Base-by-base conservation (phyloP, 2,797 vertebrate species). In the Poecilia wingei region DNA sequence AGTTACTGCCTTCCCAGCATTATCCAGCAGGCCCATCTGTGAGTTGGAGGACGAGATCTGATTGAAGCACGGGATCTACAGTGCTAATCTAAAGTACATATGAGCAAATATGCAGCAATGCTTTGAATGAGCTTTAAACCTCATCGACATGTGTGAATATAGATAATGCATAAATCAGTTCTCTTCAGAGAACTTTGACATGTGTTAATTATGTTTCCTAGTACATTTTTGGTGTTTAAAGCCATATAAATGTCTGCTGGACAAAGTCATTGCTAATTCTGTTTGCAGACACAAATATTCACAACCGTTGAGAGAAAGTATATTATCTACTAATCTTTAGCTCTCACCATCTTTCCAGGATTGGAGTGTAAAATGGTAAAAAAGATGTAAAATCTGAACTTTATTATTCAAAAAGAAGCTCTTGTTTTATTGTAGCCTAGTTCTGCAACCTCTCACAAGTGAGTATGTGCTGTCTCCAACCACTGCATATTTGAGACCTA, bases 1-100 rank as follows among this genome's bases (percentile, higher is more conserved):
- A 82, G 78, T 92, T 89, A 88, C 91, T 92, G 91, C 92, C 89
- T 90, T 87, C 89, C 83, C 83, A 88, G 64, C 83, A 53, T 84
- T 81, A 86, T 90, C 78, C 76, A 45, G 74, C 78, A 77, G 81
- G 79, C 83, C 87, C 90, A 92, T 94, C 89, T 92, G 91, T 85
- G 84, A 89, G 88, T 85, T 31, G 66, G 55, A 74, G 79, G 80
- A 92, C 78, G 87, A 90, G 86, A 91, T 87, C 87, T 89, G 82
- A 90, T 91, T 77, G 88, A 82, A 72, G 76, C 73, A 75, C 86
- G 86, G 78, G 82, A 86, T 90, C 85, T 84, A 83, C 88, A 89
- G 87, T 87, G 82, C 79, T 82, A 91, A 89, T 79, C 87, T 90
- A 87, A 79, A 84, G 88, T 83, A 74, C 77, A 71, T 55, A 36